Evolutionary conservation across 1,140 invertebrate genomes (phyloP).

Genomic region (Papilio polyxenes): DNA sequence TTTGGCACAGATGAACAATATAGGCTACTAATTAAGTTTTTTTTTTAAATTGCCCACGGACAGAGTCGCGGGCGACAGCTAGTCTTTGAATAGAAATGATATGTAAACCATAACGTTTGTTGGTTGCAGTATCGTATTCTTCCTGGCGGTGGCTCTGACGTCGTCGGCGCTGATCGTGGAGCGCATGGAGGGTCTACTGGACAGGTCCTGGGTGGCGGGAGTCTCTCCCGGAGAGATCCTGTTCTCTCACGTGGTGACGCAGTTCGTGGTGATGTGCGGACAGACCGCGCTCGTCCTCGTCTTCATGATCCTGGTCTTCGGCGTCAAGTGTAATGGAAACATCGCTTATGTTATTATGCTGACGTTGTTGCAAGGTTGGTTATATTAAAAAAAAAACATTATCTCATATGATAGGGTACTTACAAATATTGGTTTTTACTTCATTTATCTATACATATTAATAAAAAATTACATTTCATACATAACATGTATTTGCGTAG

Average conservation of each 20-base stretch:
- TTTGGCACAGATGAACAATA: too few relatives aligned
- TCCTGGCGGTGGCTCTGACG: constrained; percentile 95
- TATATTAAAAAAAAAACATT: background rate
- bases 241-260: constrained; percentile 94
- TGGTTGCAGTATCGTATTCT: constrained; percentile 92
- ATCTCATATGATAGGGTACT: background rate
- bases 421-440: too few relatives aligned
- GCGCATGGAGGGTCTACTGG: constrained; percentile 92
- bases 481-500: too few relatives aligned
- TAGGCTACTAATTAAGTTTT: too few relatives aligned
- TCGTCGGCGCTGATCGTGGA: constrained; percentile 95
- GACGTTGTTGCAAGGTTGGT: constrained; percentile 89
- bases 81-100: too few relatives aligned
- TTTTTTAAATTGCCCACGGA: too few relatives aligned
- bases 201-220: constrained; percentile 93
- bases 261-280: constrained; percentile 96
- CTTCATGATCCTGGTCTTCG: constrained; percentile 94
- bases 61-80: too few relatives aligned
- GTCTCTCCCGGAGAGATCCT: constrained; percentile 94
- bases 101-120: background rate
- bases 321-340: constrained; percentile 92
- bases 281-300: constrained; percentile 93
- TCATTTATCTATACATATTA: too few relatives aligned
- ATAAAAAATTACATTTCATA: too few relatives aligned
- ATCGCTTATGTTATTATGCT: constrained; percentile 91